Percentiles rank a stretch among this genome's conserved stretches.
phyloP scores from a whole-genome alignment of 2,113 vertebrate genomes.

The Vanacampus margaritifer region DNA sequence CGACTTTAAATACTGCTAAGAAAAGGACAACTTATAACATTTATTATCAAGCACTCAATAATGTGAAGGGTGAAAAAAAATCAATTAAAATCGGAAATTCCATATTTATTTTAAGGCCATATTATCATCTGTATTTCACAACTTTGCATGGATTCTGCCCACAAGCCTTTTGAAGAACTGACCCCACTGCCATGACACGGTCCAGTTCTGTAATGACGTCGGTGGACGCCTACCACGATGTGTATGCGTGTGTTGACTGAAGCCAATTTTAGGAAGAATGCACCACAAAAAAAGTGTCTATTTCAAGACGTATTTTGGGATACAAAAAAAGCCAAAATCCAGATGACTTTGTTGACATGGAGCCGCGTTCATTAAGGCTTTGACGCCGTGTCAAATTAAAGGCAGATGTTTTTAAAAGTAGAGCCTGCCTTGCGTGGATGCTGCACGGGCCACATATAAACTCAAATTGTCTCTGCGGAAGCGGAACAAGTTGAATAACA shows the following conservation, averaged over 20 bases:
- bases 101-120: background rate
- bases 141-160: slow-evolving; percentile 4
- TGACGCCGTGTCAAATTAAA: slow-evolving; percentile 73
- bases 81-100: too few relatives aligned
- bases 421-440: slow-evolving; percentile 20
- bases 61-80: too few relatives aligned
- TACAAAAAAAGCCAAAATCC: slow-evolving; percentile 41
- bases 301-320: slow-evolving; percentile 48
- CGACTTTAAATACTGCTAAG: too few relatives aligned
- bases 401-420: slow-evolving; percentile 69
- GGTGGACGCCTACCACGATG: slow-evolving; percentile 20
- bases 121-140: background rate
- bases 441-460: slow-evolving; percentile 42
- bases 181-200: slow-evolving; percentile 34
- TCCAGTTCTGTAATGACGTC: slow-evolving; percentile 49
- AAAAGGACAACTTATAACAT: too few relatives aligned
- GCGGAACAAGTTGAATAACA: slow-evolving; percentile 19
- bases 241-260: slow-evolving; percentile 7
- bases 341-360: slow-evolving; percentile 63
- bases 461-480: slow-evolving; percentile 46
- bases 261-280: slow-evolving; percentile 33
- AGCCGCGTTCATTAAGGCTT: slow-evolving; percentile 68
- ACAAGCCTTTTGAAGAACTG: slow-evolving; percentile 11
- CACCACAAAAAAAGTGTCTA: slow-evolving; percentile 34
- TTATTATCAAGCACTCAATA: too few relatives aligned